Percentiles rank a stretch among this genome's conserved stretches.
Conservation (phyloP, 2,888 invertebrate species). For the Standfussiana lucernea region DNA sequence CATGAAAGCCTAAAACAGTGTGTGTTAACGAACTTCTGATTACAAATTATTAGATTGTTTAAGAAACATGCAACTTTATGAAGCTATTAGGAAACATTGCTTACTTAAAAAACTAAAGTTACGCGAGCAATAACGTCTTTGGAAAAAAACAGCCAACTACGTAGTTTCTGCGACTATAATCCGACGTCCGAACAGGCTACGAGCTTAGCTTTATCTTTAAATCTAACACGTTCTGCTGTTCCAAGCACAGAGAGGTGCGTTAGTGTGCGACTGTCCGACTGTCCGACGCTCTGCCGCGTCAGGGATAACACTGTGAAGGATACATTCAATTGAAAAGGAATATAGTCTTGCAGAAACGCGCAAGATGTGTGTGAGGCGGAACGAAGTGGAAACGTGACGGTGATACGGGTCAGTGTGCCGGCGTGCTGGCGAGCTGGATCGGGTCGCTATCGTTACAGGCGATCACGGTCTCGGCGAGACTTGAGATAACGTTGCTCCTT, state of each 20-base stretch:
- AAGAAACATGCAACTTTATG: neutral
- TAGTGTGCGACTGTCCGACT: neutral
- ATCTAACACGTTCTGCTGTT: conserved; percentile 34
- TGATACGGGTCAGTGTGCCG: conserved; percentile 18
- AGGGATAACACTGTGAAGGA: conserved; percentile 29
- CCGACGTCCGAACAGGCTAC: neutral
- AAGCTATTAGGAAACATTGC: neutral
- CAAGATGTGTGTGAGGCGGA: neutral
- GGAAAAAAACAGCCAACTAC: conserved; percentile 8
- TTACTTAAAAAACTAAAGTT: neutral
- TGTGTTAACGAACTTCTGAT: neutral
- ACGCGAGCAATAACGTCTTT: conserved; percentile 3
- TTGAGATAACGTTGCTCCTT: conserved; percentile 3
- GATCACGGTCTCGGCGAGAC: neutral
- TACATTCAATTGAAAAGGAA: conserved; percentile 33
- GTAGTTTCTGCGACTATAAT: conserved; percentile 7
- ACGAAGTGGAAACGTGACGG: conserved; percentile 28
- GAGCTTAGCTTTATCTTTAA: conserved; percentile 27
- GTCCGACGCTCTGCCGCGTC: conserved; percentile 24
- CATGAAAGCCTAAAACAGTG: too few species aligned
- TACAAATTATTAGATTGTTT: neutral
- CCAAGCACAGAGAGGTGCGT: conserved; percentile 26
- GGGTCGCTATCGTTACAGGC: neutral
- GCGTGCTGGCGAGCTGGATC: too few species aligned
- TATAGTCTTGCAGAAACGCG: conserved; percentile 15